These are phyloP conservation scores for Muschampia plurimacula DNA, from an alignment of 2,888 invertebrate genomes.

Conservation along the genomic window DNA sequence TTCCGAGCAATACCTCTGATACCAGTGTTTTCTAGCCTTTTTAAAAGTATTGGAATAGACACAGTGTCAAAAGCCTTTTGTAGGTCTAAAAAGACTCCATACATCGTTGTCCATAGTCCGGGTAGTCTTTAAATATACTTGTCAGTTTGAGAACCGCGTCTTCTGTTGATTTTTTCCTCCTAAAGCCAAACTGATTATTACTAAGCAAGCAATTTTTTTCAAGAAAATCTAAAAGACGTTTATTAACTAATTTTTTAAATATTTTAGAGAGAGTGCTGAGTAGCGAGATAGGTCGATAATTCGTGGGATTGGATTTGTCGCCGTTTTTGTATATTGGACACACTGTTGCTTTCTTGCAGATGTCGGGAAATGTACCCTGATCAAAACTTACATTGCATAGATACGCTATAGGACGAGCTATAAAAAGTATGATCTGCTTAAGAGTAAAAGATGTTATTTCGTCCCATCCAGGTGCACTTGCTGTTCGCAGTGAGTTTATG, in stretches of 20 bases:
- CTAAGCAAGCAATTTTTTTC: constrained; percentile 11
- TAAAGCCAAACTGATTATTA: neutral
- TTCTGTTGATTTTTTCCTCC: neutral
- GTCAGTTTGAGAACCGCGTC: neutral
- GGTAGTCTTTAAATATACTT: neutral
- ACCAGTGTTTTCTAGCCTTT: neutral
- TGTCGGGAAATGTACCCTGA: neutral
- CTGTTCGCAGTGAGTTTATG: neutral
- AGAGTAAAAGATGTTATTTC: neutral
- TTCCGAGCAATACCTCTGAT: neutral
- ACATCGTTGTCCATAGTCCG: neutral
- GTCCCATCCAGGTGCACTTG: constrained; percentile 5
- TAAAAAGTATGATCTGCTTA: neutral
- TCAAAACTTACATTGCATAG: constrained; percentile 1
- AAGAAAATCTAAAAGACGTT: constrained; percentile 6
- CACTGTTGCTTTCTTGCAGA: neutral
- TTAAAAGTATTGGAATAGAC: neutral
- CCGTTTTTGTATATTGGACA: constrained; percentile 7
- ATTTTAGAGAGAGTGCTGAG: constrained; percentile 9
- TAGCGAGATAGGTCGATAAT: constrained; percentile 16
- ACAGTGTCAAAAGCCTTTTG: constrained; percentile 10
- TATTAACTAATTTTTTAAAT: constrained; percentile 8
- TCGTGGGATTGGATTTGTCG: neutral
- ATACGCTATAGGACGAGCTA: neutral
- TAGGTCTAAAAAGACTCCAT: constrained; percentile 2